Conservation (phyloP, 2,113 vertebrate genomes). For the Rhegmatorhina hoffmannsi region DNA sequence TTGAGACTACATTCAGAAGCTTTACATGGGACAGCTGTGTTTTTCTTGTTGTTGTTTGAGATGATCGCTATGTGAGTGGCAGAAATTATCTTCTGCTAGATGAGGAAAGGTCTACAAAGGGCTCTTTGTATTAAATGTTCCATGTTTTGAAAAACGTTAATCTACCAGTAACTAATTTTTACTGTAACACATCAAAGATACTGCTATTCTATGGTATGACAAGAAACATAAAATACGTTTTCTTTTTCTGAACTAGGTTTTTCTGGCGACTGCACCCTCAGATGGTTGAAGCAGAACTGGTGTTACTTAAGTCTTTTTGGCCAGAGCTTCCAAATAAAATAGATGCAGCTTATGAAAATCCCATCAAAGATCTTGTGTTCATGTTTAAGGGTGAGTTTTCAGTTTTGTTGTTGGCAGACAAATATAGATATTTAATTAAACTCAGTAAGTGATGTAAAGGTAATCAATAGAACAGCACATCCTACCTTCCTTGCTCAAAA, state of each 20-base stretch:
- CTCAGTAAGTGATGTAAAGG: neutral
- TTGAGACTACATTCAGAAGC: neutral
- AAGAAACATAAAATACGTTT: neutral
- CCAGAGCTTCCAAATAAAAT: slow-evolving; percentile 89
- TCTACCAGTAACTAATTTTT: neutral
- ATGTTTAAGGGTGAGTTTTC: slow-evolving; percentile 88
- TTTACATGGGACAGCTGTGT: neutral
- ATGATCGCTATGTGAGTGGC: neutral
- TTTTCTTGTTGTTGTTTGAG: neutral
- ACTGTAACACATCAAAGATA: neutral
- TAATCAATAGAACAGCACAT: neutral
- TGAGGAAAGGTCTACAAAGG: neutral
- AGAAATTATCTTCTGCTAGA: neutral
- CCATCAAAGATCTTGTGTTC: slow-evolving; percentile 83
- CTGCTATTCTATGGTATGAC: neutral
- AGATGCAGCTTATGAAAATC: slow-evolving; percentile 92
- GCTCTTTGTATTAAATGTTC: neutral
- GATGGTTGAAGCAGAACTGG: slow-evolving; percentile 83
- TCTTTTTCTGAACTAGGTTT: slow-evolving; percentile 77
- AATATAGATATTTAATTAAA: neutral
- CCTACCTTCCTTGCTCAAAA: neutral
- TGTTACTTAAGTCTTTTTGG: slow-evolving; percentile 90
- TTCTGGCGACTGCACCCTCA: slow-evolving; percentile 94
- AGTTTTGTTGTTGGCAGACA: neutral
- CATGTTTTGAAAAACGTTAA: neutral